A percentile compares a stretch with the other conserved stretches of the same genome.
Evolutionary conservation across 2,797 vertebrate genomes (phyloP).

Genomic region (Rousettus madagascariensis): DNA sequence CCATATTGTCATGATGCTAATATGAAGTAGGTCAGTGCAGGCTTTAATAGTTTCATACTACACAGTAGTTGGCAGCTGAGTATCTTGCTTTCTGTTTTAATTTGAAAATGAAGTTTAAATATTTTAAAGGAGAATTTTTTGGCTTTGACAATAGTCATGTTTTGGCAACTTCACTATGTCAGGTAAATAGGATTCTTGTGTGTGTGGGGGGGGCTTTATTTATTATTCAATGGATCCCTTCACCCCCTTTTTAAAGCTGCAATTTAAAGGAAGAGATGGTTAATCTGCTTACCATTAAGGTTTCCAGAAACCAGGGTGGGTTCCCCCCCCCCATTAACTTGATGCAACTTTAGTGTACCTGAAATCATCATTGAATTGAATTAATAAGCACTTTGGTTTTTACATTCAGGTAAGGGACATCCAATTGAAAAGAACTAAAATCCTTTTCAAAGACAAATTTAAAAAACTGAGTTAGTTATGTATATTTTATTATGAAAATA

Average conservation of each 20-base stretch:
- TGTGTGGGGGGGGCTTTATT: neutral
- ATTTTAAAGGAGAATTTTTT: constrained; percentile 57
- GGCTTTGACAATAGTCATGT: constrained; percentile 27
- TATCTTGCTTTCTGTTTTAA: constrained; percentile 70
- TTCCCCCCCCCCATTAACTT: neutral
- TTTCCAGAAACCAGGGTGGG: constrained; percentile 18
- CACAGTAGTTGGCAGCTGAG: constrained; percentile 23
- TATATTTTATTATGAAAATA: constrained; percentile 62
- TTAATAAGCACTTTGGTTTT: constrained; percentile 74
- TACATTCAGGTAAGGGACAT: constrained; percentile 78
- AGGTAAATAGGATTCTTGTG: neutral
- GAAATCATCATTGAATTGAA: constrained; percentile 47
- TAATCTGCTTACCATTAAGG: constrained; percentile 58
- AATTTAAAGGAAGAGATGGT: constrained; percentile 68
- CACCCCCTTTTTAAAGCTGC: constrained; percentile 8
- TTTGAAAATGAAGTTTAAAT: constrained; percentile 62
- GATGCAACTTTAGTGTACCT: constrained; percentile 60
- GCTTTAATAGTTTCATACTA: constrained; percentile 63
- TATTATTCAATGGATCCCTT: constrained; percentile 31
- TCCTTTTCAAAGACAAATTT: constrained; percentile 67
- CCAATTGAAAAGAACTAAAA: constrained; percentile 80
- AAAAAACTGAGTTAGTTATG: neutral
- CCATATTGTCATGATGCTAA: constrained; percentile 44
- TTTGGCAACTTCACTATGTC: constrained; percentile 32
- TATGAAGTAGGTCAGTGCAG: constrained; percentile 73